Conservation (phyloP, 2,888 invertebrate genomes). For the Hemaris fuciformis region DNA sequence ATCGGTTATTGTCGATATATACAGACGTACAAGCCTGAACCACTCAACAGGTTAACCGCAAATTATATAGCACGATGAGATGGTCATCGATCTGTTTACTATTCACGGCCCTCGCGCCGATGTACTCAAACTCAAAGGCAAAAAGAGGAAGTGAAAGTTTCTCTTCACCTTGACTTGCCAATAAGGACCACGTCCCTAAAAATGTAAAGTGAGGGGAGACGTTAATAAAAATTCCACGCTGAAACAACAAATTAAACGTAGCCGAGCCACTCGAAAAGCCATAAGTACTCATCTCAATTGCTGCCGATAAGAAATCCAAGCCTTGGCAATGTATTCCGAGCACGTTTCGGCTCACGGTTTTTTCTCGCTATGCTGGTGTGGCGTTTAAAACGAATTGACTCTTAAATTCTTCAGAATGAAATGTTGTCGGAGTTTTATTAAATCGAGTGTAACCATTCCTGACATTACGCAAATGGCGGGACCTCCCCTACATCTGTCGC, state of each 20-base stretch:
- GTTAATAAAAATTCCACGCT: conserved; percentile 80
- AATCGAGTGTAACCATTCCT: conserved; percentile 82
- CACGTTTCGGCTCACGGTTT: conserved; percentile 80
- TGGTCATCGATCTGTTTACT: conserved; percentile 35
- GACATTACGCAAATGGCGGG: conserved; percentile 80
- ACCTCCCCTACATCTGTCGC: conserved; percentile 81
- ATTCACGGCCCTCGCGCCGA: conserved; percentile 23
- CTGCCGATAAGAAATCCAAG: conserved; percentile 82
- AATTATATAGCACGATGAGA: conserved; percentile 24
- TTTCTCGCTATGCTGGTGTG: conserved; percentile 75
- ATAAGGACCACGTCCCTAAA: conserved; percentile 60
- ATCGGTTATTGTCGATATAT: conserved; percentile 15
- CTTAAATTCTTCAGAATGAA: conserved; percentile 80
- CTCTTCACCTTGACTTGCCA: conserved; percentile 57
- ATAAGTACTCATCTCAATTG: conserved; percentile 82
- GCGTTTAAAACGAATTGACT: conserved; percentile 80
- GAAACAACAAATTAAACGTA: conserved; percentile 82
- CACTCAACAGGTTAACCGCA: conserved; percentile 41
- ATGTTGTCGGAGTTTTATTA: conserved; percentile 81
- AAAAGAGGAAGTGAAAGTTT: conserved; percentile 50
- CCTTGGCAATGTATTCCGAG: conserved; percentile 76
- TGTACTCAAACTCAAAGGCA: conserved; percentile 34
- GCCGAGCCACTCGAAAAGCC: conserved; percentile 81
- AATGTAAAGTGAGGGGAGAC: conserved; percentile 77
- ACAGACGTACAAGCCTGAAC: conserved; percentile 21